phyloP scores from a whole-genome alignment of 1,140 invertebrate genomes.

The Sarcophaga peregrina region DNA sequence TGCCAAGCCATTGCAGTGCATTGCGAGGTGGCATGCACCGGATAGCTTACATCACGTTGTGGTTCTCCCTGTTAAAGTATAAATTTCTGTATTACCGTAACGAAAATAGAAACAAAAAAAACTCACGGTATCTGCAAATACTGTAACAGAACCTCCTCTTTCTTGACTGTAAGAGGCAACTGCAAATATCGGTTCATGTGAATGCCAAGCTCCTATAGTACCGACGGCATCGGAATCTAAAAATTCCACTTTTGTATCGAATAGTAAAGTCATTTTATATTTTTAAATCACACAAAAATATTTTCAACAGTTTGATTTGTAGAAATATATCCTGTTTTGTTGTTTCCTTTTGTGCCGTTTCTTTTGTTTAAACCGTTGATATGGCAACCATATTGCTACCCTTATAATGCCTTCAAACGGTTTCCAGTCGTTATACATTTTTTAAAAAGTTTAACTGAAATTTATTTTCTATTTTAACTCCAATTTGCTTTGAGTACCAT shows the following conservation, averaged over 20 bases:
- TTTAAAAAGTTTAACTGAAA: too few species aligned
- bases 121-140: constrained; percentile 87
- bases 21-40: constrained; percentile 78
- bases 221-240: constrained; percentile 76
- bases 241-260: constrained; percentile 80
- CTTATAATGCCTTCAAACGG: background rate
- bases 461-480: too few species aligned
- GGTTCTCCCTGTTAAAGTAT: constrained; percentile 75
- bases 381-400: constrained; percentile 28
- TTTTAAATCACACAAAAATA: background rate
- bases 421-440: too few species aligned
- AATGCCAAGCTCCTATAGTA: constrained; percentile 83
- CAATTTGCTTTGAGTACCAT: too few species aligned
- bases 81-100: constrained; percentile 20
- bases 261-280: constrained; percentile 77
- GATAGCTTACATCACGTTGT: constrained; percentile 81
- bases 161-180: constrained; percentile 88
- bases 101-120: background rate
- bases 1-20: constrained; percentile 89
- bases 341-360: background rate
- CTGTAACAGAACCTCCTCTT: constrained; percentile 85
- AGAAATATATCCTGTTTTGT: background rate
- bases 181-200: constrained; percentile 80
- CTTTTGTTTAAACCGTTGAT: constrained; percentile 1
- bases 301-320: background rate